Evolutionary conservation across 2,888 invertebrate species (phyloP).

Genomic region (Metacarcinus magister): DNA sequence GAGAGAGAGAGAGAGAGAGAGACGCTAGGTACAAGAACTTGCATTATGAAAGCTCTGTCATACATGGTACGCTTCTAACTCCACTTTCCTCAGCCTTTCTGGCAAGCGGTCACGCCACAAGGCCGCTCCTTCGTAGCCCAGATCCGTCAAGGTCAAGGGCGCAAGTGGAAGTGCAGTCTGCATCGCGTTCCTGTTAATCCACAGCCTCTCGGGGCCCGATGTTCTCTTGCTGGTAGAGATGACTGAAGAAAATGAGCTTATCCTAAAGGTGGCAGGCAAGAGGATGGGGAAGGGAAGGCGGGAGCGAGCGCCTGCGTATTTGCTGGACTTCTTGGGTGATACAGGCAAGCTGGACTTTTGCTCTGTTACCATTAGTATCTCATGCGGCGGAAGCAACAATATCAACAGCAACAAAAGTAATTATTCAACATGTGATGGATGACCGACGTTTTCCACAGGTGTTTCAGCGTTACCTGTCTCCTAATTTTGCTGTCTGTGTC

Average conservation of each 20-base stretch:
- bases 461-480: too few relatives aligned
- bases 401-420: neutral
- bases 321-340: neutral
- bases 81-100: neutral
- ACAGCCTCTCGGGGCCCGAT: neutral
- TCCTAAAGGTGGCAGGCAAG: neutral
- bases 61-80: neutral
- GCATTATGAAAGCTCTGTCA: neutral
- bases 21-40: neutral
- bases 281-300: neutral
- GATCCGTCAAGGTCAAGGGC: slow-evolving; percentile 26
- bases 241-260: neutral
- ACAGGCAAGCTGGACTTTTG: neutral
- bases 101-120: neutral
- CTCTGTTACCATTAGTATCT: neutral
- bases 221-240: neutral
- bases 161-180: neutral
- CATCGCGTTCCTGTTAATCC: neutral
- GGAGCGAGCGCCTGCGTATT: slow-evolving; percentile 40
- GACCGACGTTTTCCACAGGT: neutral
- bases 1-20: neutral
- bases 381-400: neutral
- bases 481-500: too few relatives aligned
- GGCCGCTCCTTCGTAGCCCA: slow-evolving; percentile 29
- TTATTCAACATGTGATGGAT: neutral